A percentile compares a stretch with the other conserved stretches of the same genome.
These are phyloP conservation scores for Lasioglossum baleicum DNA, from an alignment of 1,140 invertebrate species.

Conservation along the genomic window DNA sequence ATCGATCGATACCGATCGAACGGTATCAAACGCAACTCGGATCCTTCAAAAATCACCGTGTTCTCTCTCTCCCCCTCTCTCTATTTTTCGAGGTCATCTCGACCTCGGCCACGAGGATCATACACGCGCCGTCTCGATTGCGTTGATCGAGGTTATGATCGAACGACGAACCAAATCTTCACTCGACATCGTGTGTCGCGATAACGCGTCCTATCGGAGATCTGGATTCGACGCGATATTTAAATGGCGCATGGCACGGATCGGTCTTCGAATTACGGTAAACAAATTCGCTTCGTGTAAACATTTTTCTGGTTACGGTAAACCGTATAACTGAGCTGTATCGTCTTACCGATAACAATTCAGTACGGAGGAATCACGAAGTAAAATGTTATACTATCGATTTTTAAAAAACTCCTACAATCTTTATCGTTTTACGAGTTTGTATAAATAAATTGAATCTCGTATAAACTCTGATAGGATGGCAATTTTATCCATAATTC, in stretches of 20 bases:
- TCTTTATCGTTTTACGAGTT: too few species aligned
- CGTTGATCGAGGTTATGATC: conserved; percentile 52
- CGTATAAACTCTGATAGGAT: too few species aligned
- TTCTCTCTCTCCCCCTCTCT: background rate
- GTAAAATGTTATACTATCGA: too few species aligned
- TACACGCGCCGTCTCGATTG: conserved; percentile 9
- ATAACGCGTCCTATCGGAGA: conserved; percentile 8
- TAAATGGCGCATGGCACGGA: conserved; percentile 9
- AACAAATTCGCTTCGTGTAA: background rate
- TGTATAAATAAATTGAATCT: too few species aligned
- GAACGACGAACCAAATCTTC: conserved; percentile 32
- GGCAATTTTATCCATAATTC: too few species aligned
- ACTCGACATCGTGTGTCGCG: conserved; percentile 38
- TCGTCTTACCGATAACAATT: too few species aligned
- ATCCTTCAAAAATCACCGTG: too few species aligned
- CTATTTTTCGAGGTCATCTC: background rate
- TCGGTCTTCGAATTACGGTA: background rate
- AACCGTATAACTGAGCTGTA: background rate
- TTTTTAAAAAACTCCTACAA: too few species aligned
- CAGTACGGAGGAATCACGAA: too few species aligned
- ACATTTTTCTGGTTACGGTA: background rate
- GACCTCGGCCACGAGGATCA: conserved; percentile 1
- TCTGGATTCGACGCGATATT: background rate
- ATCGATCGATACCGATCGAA: too few species aligned
- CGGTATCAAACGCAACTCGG: too few species aligned